Percentiles rank a stretch among this genome's conserved stretches.
These are phyloP conservation scores for Andrena bucephala DNA, from an alignment of 2,888 invertebrate genomes.

Conservation along the genomic window DNA sequence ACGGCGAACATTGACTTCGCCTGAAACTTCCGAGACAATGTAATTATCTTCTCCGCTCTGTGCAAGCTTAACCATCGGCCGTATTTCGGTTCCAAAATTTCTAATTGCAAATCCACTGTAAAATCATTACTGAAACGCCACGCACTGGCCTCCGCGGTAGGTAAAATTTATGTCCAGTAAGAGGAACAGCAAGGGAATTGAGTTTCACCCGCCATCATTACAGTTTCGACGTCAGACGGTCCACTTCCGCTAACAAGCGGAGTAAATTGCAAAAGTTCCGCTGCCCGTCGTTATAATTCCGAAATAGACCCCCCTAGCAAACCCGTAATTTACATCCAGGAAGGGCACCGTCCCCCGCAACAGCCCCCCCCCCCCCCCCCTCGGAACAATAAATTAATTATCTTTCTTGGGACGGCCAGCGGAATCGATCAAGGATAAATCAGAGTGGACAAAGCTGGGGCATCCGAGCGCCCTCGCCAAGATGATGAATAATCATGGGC, in stretches of 20 bases:
- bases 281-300: not conserved
- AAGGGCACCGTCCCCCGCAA: not conserved
- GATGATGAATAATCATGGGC: slow-evolving; percentile 68
- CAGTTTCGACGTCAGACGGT: slow-evolving; percentile 11
- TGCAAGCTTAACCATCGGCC: not conserved
- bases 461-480: not conserved
- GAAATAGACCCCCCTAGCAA: no score
- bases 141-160: not conserved
- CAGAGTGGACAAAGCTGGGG: slow-evolving; percentile 52
- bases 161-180: not conserved
- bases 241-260: slow-evolving; percentile 1
- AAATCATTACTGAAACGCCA: not conserved
- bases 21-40: no score
- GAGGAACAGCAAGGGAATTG: not conserved
- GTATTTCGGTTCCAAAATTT: not conserved
- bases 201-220: slow-evolving; percentile 1
- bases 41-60: no score
- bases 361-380: not conserved
- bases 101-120: not conserved
- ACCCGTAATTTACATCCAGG: slow-evolving; percentile 1
- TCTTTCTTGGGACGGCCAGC: not conserved
- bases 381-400: slow-evolving; percentile 1
- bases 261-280: slow-evolving; percentile 4
- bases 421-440: slow-evolving; percentile 58
- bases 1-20: no score